These are phyloP conservation scores for Pelobates fuscus DNA, from an alignment of 2,113 vertebrate species.

Conservation along the genomic window DNA sequence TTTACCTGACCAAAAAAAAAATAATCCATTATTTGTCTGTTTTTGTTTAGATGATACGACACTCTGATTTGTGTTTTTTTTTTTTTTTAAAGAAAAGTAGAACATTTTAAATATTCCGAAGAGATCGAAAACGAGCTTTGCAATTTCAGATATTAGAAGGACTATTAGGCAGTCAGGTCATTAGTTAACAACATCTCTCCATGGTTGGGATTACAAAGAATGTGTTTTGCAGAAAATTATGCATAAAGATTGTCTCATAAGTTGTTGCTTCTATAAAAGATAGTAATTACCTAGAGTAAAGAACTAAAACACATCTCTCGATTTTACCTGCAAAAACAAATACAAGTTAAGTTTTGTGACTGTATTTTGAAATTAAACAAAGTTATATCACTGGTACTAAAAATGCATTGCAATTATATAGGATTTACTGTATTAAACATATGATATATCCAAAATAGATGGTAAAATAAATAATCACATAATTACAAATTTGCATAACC, in stretches of 20 bases:
- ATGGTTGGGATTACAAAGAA: slow-evolving; percentile 20
- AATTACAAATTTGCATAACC: too few relatives aligned
- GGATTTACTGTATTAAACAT: too few relatives aligned
- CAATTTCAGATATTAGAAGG: slow-evolving; percentile 14
- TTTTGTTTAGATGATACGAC: slow-evolving; percentile 56
- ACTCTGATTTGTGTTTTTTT: slow-evolving; percentile 45
- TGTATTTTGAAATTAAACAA: too few relatives aligned
- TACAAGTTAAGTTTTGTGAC: too few relatives aligned
- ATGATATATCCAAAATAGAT: too few relatives aligned
- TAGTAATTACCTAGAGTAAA: neutral
- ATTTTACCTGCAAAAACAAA: neutral
- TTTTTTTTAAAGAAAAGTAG: slow-evolving; percentile 55
- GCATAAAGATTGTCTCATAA: slow-evolving; percentile 20
- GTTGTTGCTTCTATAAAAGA: neutral
- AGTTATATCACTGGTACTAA: too few relatives aligned
- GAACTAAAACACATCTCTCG: neutral
- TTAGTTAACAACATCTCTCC: slow-evolving; percentile 15
- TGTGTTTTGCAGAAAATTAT: slow-evolving; percentile 23
- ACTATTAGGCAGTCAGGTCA: slow-evolving; percentile 9
- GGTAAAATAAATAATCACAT: too few relatives aligned
- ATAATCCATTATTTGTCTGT: slow-evolving; percentile 63
- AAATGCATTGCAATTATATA: too few relatives aligned
- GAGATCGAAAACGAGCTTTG: slow-evolving; percentile 24
- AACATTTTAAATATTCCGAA: neutral
- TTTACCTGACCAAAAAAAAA: slow-evolving; percentile 65